Percentiles rank a stretch among this genome's conserved stretches.
These are phyloP conservation scores for Pachypsylla venusta DNA, from an alignment of 1,140 invertebrate species.

Conservation along the genomic window DNA sequence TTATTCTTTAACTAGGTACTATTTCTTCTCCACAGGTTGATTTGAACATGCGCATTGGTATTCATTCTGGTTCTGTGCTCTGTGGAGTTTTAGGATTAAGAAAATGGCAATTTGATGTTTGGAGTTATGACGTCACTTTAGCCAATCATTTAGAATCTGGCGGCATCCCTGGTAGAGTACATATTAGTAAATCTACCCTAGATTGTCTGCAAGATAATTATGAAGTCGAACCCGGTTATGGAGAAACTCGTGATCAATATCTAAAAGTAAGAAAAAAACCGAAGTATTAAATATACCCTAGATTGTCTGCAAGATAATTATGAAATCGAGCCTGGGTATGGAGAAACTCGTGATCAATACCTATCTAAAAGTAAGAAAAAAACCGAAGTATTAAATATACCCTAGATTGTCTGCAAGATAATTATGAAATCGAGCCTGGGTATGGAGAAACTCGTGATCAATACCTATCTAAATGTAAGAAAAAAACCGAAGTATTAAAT, in stretches of 20 bases:
- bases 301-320: constrained; percentile 74
- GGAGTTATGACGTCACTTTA: constrained; percentile 93
- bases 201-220: constrained; percentile 74
- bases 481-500: constrained; percentile 77
- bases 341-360: constrained; percentile 67
- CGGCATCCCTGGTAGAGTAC: constrained; percentile 78
- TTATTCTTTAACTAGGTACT: too few relatives aligned
- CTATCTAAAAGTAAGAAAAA: too few relatives aligned
- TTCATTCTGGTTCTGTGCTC: constrained; percentile 85
- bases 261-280: constrained; percentile 38
- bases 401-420: constrained; percentile 62
- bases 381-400: too few relatives aligned
- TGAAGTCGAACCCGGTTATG: constrained; percentile 83
- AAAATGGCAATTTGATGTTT: constrained; percentile 97
- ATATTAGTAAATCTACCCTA: constrained; percentile 75
- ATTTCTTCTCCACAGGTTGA: constrained; percentile 48
- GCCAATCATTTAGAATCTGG: constrained; percentile 97
- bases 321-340: constrained; percentile 83
- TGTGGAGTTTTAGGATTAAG: constrained; percentile 84
- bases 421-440: constrained; percentile 86
- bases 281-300: too few relatives aligned
- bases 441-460: constrained; percentile 67
- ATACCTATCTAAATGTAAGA: too few relatives aligned
- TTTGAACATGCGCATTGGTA: constrained; percentile 89
- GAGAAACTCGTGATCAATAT: constrained; percentile 67